Conservation (phyloP, 2,113 vertebrate species). For the Ceyx margarethae region DNA sequence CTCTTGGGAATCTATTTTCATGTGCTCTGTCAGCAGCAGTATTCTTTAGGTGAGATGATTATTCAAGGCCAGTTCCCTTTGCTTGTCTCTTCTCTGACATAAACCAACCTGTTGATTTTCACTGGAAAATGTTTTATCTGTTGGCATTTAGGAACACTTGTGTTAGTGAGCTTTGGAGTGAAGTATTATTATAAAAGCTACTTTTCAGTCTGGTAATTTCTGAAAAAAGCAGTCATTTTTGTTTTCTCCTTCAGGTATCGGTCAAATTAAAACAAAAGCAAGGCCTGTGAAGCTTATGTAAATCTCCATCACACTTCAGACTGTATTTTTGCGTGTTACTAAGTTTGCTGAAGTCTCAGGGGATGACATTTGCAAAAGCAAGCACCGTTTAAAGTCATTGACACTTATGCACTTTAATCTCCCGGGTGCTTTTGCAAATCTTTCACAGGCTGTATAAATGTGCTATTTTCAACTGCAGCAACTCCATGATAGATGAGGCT, state of each 20-base stretch:
- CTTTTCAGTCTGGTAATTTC: background rate
- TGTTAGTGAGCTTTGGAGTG: background rate
- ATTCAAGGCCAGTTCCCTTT: background rate
- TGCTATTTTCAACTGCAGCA: conserved; percentile 19
- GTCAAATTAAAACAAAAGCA: conserved; percentile 20
- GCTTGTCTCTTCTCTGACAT: background rate
- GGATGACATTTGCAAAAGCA: conserved; percentile 37
- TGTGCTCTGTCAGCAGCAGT: background rate
- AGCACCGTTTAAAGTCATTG: conserved; percentile 49
- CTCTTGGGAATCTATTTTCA: conserved; percentile 9
- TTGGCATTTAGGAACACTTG: background rate
- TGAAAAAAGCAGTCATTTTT: background rate
- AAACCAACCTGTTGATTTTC: conserved; percentile 33
- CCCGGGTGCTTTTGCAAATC: conserved; percentile 49
- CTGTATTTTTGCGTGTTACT: background rate
- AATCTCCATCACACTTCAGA: background rate
- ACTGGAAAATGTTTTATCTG: background rate
- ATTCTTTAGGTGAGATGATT: conserved; percentile 24
- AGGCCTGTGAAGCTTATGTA: background rate
- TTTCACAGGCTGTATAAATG: conserved; percentile 24
- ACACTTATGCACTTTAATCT: conserved; percentile 46
- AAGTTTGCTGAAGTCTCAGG: conserved; percentile 22
- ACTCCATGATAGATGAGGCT: background rate
- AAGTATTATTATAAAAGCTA: background rate
- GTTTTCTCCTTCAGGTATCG: background rate